Conservation (phyloP, 2,113 vertebrate species). For the Craseonycteris thonglongyai region DNA sequence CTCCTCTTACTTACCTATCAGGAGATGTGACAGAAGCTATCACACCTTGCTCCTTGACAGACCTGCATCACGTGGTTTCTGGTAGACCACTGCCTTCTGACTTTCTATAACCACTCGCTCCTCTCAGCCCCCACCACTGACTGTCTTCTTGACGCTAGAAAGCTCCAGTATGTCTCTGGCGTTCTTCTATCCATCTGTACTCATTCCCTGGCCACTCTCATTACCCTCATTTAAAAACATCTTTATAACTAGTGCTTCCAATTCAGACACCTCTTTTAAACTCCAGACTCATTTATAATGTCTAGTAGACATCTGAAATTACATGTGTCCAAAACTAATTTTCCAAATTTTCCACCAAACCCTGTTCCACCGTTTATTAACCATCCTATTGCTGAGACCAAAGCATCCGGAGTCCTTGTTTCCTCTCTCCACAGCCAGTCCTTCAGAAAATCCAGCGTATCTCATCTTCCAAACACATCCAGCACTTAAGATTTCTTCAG, state of each 20-base stretch:
- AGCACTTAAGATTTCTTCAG: neutral
- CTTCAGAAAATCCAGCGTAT: neutral
- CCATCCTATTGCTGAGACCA: neutral
- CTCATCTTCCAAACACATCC: neutral
- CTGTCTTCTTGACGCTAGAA: neutral
- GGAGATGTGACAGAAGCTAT: neutral
- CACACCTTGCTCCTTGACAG: neutral
- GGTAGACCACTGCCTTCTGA: neutral
- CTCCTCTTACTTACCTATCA: neutral
- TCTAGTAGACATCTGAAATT: neutral
- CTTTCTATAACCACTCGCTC: neutral
- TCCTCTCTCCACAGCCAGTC: neutral
- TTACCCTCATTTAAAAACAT: neutral
- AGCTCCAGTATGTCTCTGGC: neutral
- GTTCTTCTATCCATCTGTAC: neutral
- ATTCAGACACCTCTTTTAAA: neutral
- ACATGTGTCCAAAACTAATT: neutral
- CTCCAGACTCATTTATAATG: neutral
- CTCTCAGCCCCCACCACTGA: too few relatives aligned
- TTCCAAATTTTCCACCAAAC: neutral
- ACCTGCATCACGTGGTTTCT: neutral
- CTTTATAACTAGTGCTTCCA: neutral
- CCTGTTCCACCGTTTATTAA: neutral
- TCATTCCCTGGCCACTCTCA: neutral
- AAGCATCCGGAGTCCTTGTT: neutral